Conservation (phyloP, 2,888 invertebrate genomes). For the Arrhopalites spinosus region DNA sequence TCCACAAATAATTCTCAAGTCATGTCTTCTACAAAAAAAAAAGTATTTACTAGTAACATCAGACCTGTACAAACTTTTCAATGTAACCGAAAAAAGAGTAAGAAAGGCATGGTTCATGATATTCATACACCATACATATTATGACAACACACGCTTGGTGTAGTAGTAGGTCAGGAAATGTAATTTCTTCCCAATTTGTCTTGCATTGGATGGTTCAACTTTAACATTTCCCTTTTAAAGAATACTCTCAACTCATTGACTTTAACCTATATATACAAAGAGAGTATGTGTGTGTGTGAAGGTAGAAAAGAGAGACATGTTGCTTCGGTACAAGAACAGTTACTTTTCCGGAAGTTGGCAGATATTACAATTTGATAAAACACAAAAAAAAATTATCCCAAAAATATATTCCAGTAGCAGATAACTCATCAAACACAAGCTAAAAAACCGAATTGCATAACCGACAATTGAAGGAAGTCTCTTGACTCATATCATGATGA, state of each 20-base stretch:
- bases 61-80: background rate
- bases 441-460: background rate
- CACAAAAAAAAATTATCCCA: background rate
- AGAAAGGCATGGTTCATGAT: too few species aligned
- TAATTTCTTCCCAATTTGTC: conserved; percentile 18
- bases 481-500: too few species aligned
- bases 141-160: background rate
- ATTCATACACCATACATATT: too few species aligned
- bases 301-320: background rate
- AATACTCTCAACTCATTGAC: too few species aligned
- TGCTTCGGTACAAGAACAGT: background rate
- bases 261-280: background rate
- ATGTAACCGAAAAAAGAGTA: too few species aligned
- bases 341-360: conserved; percentile 15
- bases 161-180: conserved; percentile 19
- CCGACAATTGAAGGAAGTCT: conserved; percentile 6
- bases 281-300: too few species aligned
- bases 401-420: too few species aligned
- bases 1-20: background rate
- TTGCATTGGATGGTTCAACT: background rate
- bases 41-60: too few species aligned
- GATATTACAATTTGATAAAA: background rate
- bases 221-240: background rate
- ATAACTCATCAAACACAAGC: too few species aligned
- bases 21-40: background rate